These are phyloP conservation scores for Poeciliopsis presidionis DNA, from an alignment of 2,797 vertebrate genomes.

Conservation along the genomic window DNA sequence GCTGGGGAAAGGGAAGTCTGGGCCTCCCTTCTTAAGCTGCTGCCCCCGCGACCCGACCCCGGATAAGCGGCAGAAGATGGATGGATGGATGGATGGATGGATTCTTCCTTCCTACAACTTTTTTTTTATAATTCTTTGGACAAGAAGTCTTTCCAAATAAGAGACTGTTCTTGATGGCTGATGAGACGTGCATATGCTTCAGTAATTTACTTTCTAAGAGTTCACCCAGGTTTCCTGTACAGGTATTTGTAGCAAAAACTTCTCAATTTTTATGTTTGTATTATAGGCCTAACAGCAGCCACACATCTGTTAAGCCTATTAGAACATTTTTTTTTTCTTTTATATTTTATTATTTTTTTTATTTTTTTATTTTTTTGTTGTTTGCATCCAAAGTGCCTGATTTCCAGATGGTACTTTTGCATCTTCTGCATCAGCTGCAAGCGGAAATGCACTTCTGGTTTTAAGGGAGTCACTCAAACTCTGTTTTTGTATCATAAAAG, in stretches of 20 bases:
- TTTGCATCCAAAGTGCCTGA: neutral
- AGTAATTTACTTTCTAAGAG: neutral
- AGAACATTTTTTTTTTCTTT: neutral
- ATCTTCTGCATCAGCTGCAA: neutral
- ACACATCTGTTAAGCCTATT: neutral
- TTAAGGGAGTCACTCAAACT: neutral
- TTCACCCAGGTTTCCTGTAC: neutral
- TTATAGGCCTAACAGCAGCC: neutral
- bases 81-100: too few species aligned
- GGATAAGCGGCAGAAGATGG: too few species aligned
- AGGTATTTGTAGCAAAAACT: neutral
- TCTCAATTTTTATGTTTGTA: neutral
- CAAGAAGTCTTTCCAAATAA: neutral
- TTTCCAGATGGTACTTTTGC: neutral
- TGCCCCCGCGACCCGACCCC: too few species aligned
- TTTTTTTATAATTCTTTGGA: neutral
- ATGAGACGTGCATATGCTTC: neutral
- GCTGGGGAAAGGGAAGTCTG: too few species aligned
- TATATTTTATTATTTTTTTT: too few species aligned
- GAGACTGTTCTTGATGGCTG: neutral
- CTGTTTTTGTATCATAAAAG: neutral
- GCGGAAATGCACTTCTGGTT: neutral
- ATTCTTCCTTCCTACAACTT: neutral
- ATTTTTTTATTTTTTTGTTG: neutral
- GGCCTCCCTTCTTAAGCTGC: too few species aligned